Conservation (phyloP, 2,113 vertebrate genomes). For the Colossoma macropomum region DNA sequence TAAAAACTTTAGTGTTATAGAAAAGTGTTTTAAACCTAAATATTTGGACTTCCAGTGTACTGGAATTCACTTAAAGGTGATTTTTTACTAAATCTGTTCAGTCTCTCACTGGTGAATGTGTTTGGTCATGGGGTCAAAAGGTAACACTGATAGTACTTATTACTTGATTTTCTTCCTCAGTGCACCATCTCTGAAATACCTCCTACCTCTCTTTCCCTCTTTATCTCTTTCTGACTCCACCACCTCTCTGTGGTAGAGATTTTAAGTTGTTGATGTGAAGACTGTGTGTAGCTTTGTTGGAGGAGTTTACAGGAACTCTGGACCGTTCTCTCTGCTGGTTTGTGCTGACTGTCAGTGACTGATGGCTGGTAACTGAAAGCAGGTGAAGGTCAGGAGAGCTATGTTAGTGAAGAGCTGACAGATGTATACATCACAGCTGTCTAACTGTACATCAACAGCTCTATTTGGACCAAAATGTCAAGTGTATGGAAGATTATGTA, state of each 20-base stretch:
- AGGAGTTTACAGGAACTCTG: neutral
- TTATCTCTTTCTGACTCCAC: neutral
- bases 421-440: neutral
- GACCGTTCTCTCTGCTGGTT: neutral
- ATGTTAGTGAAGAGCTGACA: neutral
- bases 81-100: neutral
- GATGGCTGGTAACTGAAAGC: neutral
- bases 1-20: too few relatives aligned
- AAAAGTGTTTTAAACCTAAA: too few relatives aligned
- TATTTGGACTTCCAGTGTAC: too few relatives aligned
- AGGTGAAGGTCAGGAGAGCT: neutral
- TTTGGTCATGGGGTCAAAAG: neutral
- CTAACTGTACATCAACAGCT: neutral
- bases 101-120: neutral
- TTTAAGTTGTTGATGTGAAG: neutral
- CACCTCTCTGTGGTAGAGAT: neutral
- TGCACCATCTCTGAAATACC: conserved; percentile 16
- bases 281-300: neutral
- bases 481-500: neutral
- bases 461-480: neutral
- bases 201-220: neutral
- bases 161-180: conserved; percentile 32
- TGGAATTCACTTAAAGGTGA: too few relatives aligned
- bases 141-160: neutral
- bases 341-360: neutral